Percentiles rank a stretch among this genome's conserved stretches.
These are phyloP conservation scores for Zele albiditarsus DNA, from an alignment of 2,888 invertebrate genomes.

Conservation along the genomic window DNA sequence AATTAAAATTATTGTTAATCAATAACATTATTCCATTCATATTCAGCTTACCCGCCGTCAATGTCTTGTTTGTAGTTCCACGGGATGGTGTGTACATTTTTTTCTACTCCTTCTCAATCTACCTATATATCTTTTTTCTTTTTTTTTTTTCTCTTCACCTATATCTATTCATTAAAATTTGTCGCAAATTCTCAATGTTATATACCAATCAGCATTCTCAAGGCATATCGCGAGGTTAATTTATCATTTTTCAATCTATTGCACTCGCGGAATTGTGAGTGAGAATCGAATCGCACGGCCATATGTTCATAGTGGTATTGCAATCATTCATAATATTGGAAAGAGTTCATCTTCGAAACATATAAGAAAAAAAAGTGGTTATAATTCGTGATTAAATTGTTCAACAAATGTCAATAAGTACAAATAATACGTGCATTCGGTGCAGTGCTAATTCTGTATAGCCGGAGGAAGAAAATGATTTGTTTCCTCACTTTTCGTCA, in stretches of 20 bases:
- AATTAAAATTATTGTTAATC: conserved; percentile 67
- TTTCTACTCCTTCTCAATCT: conserved; percentile 32
- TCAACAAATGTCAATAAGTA: not conserved
- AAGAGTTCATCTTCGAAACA: not conserved
- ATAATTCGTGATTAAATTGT: not conserved
- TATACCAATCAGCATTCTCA: conserved; percentile 22
- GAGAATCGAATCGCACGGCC: not conserved
- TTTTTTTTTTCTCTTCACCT: conserved; percentile 37
- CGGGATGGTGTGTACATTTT: conserved; percentile 54
- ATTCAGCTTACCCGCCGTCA: conserved; percentile 47
- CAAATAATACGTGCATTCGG: not conserved
- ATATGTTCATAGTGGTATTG: not conserved
- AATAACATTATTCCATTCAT: conserved; percentile 64
- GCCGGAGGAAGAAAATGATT: not conserved
- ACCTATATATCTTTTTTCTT: conserved; percentile 5
- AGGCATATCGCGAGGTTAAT: conserved; percentile 4
- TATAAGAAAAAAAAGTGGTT: not conserved
- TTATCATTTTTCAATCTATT: conserved; percentile 17
- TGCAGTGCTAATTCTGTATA: not conserved
- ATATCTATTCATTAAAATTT: conserved; percentile 9
- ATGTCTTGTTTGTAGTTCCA: conserved; percentile 32
- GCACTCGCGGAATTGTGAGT: not conserved
- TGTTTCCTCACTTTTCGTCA: not conserved
- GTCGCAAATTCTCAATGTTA: not conserved
- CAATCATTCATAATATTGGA: not conserved